phyloP scores from a whole-genome alignment of 2,888 invertebrate genomes.

The Sympetrum striolatum region DNA sequence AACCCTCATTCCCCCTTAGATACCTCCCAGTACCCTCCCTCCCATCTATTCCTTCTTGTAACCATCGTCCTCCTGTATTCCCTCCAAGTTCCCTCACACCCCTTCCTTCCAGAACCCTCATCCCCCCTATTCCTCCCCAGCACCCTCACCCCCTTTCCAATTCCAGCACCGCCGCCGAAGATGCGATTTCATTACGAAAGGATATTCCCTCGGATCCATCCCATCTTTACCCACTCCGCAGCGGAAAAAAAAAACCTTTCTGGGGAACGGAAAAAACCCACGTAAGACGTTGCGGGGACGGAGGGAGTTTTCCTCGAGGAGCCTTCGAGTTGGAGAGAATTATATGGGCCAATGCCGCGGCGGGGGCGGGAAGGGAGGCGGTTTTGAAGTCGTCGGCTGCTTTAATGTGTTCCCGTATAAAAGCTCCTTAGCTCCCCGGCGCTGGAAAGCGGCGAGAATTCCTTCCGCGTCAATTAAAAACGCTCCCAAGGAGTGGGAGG shows the following conservation, averaged over 20 bases:
- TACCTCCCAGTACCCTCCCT: too few relatives aligned
- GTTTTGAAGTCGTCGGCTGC: conserved; percentile 40
- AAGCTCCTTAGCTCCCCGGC: conserved; percentile 17
- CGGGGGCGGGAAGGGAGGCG: background rate
- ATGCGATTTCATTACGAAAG: conserved; percentile 42
- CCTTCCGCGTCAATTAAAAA: conserved; percentile 43
- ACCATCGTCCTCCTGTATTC: too few relatives aligned
- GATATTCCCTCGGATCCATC: conserved; percentile 3
- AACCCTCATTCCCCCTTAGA: too few relatives aligned
- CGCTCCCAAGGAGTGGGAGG: background rate
- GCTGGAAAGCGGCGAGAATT: conserved; percentile 1
- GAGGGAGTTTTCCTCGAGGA: background rate
- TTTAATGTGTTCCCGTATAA: conserved; percentile 35
- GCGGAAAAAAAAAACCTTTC: background rate
- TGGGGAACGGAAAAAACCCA: background rate
- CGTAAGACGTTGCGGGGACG: background rate
- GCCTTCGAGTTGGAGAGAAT: background rate
- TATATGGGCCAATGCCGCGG: background rate
- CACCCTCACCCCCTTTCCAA: background rate
- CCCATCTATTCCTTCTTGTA: too few relatives aligned
- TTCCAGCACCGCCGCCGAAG: conserved; percentile 11
- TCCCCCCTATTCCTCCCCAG: background rate
- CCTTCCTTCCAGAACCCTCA: too few relatives aligned
- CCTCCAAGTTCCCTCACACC: too few relatives aligned
- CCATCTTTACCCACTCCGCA: background rate